Percentiles rank a stretch among this genome's conserved stretches.
These are phyloP conservation scores for Corvus cornix DNA, from an alignment of 2,113 vertebrate genomes.

Conservation along the genomic window DNA sequence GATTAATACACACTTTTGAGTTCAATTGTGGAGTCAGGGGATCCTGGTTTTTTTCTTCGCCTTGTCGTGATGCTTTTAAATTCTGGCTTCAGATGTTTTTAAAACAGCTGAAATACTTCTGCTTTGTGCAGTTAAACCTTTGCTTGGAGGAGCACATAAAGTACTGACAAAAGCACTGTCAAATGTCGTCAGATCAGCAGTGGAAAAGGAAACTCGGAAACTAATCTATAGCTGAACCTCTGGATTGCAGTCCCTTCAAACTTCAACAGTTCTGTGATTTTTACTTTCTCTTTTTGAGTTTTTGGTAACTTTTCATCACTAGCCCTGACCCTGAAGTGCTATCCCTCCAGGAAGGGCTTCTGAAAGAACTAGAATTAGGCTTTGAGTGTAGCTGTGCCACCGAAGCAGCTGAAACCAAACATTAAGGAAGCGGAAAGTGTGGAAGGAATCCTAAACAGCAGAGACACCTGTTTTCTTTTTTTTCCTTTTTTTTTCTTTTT, in stretches of 20 bases:
- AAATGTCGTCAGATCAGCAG: neutral
- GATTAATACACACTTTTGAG: neutral
- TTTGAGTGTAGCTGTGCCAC: neutral
- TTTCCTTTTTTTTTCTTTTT: neutral
- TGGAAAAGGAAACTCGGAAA: neutral
- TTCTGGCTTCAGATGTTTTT: neutral
- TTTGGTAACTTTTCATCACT: neutral
- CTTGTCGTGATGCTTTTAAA: neutral
- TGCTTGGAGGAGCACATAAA: neutral
- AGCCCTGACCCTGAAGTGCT: neutral
- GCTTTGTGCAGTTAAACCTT: neutral
- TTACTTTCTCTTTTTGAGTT: neutral
- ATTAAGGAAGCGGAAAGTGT: neutral
- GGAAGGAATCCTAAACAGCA: neutral
- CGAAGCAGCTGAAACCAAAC: neutral
- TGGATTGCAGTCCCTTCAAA: neutral
- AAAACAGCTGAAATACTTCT: neutral
- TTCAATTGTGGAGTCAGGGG: neutral
- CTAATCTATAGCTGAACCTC: neutral
- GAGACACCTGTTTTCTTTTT: neutral
- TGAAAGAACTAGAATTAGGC: neutral
- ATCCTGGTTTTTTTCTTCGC: neutral
- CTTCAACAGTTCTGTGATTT: neutral
- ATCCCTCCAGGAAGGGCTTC: neutral
- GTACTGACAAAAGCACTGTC: neutral